Conservation (phyloP, 2,888 invertebrate species). For the Mythimna impura region DNA sequence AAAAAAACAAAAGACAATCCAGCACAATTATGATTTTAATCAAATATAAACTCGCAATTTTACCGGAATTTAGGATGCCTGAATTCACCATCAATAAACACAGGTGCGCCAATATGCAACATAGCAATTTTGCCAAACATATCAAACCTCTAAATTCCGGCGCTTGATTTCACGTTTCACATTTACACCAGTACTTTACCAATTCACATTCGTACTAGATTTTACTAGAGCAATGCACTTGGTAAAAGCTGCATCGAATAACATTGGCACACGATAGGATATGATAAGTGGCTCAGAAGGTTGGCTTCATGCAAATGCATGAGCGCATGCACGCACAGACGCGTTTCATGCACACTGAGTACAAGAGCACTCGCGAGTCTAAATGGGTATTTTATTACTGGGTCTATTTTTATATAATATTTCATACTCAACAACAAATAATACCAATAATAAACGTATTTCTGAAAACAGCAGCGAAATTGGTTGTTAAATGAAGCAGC, state of each 20-base stretch:
- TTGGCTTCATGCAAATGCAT: neutral
- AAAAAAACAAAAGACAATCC: neutral
- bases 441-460: too few species aligned
- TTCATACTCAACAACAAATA: too few species aligned
- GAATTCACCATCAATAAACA: slow-evolving; percentile 17
- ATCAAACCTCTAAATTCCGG: slow-evolving; percentile 33
- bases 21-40: neutral
- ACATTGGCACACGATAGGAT: slow-evolving; percentile 10
- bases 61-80: neutral
- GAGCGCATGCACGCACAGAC: neutral
- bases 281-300: slow-evolving; percentile 13
- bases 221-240: slow-evolving; percentile 34
- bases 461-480: too few species aligned
- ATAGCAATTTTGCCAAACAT: slow-evolving; percentile 23
- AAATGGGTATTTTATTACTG: neutral
- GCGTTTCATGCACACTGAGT: neutral
- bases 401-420: too few species aligned
- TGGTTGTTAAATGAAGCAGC: too few species aligned
- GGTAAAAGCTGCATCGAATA: slow-evolving; percentile 35
- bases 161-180: slow-evolving; percentile 36
- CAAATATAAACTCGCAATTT: neutral
- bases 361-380: neutral
- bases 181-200: slow-evolving; percentile 23
- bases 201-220: slow-evolving; percentile 35
- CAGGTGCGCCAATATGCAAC: slow-evolving; percentile 10